phyloP scores from a whole-genome alignment of 1,140 invertebrate genomes.

The Phortica variegata region DNA sequence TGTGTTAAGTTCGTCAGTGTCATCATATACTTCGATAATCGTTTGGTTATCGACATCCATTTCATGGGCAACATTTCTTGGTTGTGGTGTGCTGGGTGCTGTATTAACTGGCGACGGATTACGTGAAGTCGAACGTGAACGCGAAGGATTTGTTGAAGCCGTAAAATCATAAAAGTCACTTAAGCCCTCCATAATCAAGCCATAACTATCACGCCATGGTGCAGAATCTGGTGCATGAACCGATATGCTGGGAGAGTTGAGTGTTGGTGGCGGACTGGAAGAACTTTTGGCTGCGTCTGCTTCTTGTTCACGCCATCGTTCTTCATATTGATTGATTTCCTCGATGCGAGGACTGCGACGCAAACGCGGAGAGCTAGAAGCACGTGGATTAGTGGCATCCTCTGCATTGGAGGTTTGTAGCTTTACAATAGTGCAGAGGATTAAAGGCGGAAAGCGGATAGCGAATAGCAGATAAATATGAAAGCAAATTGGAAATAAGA shows the following conservation, averaged over 20 bases:
- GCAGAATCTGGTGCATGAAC: constrained; percentile 36
- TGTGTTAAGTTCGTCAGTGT: constrained; percentile 18
- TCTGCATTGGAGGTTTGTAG: constrained; percentile 37
- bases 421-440: constrained; percentile 25
- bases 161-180: constrained; percentile 55
- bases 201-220: constrained; percentile 46
- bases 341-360: constrained; percentile 50
- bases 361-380: constrained; percentile 32
- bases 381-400: constrained; percentile 31
- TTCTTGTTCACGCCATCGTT: constrained; percentile 37
- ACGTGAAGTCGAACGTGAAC: constrained; percentile 38
- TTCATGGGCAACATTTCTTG: constrained; percentile 37
- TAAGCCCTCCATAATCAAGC: constrained; percentile 44
- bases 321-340: constrained; percentile 49
- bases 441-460: constrained; percentile 4
- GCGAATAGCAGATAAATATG: constrained; percentile 1
- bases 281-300: not conserved
- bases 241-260: constrained; percentile 24
- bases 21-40: constrained; percentile 38
- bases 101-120: constrained; percentile 26
- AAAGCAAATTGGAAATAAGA: constrained; percentile 21
- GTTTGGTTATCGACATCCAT: constrained; percentile 24
- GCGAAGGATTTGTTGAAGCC: constrained; percentile 43
- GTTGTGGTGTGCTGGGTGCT: constrained; percentile 16
- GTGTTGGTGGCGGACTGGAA: not conserved